These are phyloP conservation scores for Calcarius ornatus DNA, from an alignment of 2,113 vertebrate genomes.

Conservation along the genomic window DNA sequence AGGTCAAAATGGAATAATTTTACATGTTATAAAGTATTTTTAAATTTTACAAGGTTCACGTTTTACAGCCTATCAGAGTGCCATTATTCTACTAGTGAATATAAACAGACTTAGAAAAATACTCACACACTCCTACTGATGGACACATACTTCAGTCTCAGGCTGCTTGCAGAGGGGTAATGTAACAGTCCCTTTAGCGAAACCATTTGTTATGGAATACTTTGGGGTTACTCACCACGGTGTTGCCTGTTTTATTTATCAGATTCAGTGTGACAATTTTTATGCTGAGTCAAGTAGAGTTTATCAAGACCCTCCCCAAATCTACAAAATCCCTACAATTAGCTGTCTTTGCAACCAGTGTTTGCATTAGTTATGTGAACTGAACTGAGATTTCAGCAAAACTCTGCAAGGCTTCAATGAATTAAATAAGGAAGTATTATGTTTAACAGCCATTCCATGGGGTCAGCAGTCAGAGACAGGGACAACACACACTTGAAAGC, in stretches of 20 bases:
- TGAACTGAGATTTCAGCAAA: background rate
- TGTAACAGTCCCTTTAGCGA: background rate
- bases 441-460: background rate
- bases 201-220: background rate
- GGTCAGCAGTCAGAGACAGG: background rate
- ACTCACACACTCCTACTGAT: background rate
- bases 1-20: background rate
- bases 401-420: background rate
- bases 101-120: background rate
- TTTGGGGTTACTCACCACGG: rapidly evolving
- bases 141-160: background rate
- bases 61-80: background rate
- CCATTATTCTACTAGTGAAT: background rate
- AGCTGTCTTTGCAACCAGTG: background rate
- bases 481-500: background rate
- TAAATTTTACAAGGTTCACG: background rate
- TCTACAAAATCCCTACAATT: background rate
- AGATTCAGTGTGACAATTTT: background rate
- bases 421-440: background rate
- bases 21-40: background rate
- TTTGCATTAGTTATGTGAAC: background rate
- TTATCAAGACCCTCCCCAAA: background rate
- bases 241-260: background rate
- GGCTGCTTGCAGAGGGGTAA: background rate
- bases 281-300: background rate